Conservation (phyloP, 1,140 invertebrate genomes). For the Nasonia vitripennis region DNA sequence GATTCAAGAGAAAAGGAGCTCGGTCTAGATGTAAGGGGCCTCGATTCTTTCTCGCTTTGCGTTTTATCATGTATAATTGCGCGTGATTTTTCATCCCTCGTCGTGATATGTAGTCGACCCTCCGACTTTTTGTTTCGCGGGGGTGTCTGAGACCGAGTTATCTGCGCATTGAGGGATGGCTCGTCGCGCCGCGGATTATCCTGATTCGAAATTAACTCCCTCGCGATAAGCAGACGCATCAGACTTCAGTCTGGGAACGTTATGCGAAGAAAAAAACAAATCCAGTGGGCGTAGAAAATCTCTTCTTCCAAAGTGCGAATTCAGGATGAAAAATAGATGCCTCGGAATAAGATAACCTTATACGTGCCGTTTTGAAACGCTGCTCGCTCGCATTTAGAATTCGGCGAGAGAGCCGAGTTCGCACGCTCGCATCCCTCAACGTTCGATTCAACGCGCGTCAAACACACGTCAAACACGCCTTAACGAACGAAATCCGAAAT, state of each 20-base stretch:
- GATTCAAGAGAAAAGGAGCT: neutral
- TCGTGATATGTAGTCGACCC: neutral
- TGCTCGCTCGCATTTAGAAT: neutral
- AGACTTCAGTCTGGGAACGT: neutral
- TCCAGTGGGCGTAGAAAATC: constrained; percentile 28
- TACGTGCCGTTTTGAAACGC: too few species aligned
- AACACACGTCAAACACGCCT: neutral
- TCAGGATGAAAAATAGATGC: neutral
- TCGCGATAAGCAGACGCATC: neutral
- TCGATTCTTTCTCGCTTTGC: neutral
- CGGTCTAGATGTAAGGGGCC: neutral
- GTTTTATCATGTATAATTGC: constrained; percentile 27
- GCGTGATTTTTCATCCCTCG: neutral
- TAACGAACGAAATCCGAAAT: neutral
- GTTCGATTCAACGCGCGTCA: too few species aligned
- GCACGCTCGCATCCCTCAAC: neutral
- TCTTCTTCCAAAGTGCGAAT: constrained; percentile 41
- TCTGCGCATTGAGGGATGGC: neutral
- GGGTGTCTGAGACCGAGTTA: neutral
- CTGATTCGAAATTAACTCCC: constrained; percentile 28
- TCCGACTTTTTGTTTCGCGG: neutral
- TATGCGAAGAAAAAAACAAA: constrained; percentile 28
- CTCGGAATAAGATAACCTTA: too few species aligned
- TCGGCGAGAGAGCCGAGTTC: neutral
- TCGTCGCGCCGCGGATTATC: constrained; percentile 14